Base-by-base conservation (phyloP, 2,113 vertebrate genomes). In the Leucoraja erinaceus region DNA sequence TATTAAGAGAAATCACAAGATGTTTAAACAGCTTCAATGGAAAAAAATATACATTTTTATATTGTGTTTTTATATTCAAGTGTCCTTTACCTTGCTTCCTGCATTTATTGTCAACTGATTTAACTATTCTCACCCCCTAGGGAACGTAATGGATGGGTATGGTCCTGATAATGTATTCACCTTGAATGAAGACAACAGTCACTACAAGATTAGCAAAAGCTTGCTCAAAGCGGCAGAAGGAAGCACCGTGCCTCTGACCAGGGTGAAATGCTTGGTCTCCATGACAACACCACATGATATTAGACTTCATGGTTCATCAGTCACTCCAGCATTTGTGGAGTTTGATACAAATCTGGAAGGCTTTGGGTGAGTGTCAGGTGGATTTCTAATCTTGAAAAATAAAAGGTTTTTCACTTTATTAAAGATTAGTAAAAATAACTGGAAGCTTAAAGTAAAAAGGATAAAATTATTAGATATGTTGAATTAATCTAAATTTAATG, bases 281-380 rank as follows among this genome's bases (percentile, higher is more conserved):
- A 99, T 99, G 99, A 99, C 99, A 74, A 99, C 99, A 25, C 99
- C 99, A 5, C 98, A 99, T 4, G 98, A 99, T 94, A 99, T 99
- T 95, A 97, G 98, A 93, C 97, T 99, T 94, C 98, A 99, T 0
- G 99, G 99, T 0, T 99, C 98, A 0, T 97, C 98, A 0, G 97
- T 98, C 94, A 99, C 96, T 0, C 99, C 99, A 0, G 97, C 98
- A 0, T 99, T 99, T 94, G 97, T 99, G 92, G 98, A 99, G 96
- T 99, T 99, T 93, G 99, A 99, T 96, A 97, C 97, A 0, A 98
- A 98, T 75, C 96, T 99, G 92, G 99, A 99, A 95, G 99, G 99
- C 8, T 99, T 99, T 20, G 99, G 99, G 99, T 99, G 94, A 97
- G 93, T 93, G n/a, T 16, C 63, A 22, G n/a, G 18, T 78, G 81